phyloP scores from a whole-genome alignment of 1,140 invertebrate species.

The Pollicipes pollicipes region DNA sequence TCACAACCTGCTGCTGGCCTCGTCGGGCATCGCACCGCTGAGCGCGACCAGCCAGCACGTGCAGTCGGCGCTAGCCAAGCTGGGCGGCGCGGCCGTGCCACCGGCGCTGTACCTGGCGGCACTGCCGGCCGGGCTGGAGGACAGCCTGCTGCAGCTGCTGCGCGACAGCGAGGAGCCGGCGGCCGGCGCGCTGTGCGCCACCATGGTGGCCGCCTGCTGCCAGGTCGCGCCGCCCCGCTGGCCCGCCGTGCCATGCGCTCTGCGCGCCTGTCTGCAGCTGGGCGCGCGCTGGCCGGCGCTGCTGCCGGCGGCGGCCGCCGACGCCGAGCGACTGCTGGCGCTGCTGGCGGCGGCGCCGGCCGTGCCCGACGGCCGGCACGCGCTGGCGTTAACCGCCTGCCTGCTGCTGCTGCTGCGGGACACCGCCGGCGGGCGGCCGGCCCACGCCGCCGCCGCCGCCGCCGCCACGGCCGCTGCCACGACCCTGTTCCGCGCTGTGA shows the following conservation, averaged over 20 bases:
- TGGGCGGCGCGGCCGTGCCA: background rate
- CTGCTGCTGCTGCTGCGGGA: background rate
- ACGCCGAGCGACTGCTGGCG: background rate
- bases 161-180: background rate
- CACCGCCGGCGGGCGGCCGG: too few relatives aligned
- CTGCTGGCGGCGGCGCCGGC: background rate
- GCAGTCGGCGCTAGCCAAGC: background rate
- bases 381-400: background rate
- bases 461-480: background rate
- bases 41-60: background rate
- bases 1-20: background rate
- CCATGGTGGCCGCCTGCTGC: background rate
- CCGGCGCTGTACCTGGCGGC: background rate
- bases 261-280: background rate
- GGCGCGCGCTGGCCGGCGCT: too few relatives aligned
- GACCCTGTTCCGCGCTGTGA: background rate
- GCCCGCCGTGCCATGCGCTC: background rate
- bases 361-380: background rate
- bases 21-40: background rate
- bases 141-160: background rate
- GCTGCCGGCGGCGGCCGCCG: too few relatives aligned
- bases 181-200: background rate
- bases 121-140: background rate
- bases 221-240: background rate
- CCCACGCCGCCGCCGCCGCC: too few relatives aligned